Evolutionary conservation across 2,888 invertebrate genomes (phyloP).

Genomic region (Apodemia hepburni): DNA sequence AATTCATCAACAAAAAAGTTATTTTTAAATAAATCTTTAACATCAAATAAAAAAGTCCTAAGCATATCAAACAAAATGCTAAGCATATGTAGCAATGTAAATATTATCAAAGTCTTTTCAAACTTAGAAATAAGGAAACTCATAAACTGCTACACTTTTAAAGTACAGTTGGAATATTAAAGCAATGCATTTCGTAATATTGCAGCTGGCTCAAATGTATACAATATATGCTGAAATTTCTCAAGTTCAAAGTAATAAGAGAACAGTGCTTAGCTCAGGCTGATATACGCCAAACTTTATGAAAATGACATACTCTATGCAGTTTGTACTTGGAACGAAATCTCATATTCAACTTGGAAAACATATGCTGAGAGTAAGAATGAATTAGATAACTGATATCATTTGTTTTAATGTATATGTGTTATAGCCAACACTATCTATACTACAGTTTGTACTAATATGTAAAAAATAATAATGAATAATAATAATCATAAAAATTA

Average conservation of each 20-base stretch:
- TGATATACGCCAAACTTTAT: conserved; percentile 31
- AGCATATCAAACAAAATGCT: too few species aligned
- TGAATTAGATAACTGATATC: not conserved
- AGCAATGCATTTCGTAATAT: conserved; percentile 2
- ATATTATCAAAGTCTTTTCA: too few species aligned
- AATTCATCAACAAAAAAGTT: too few species aligned
- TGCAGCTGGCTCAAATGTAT: conserved; percentile 32
- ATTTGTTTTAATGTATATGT: not conserved
- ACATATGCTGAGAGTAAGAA: not conserved
- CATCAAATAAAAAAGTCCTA: too few species aligned
- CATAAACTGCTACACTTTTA: not conserved
- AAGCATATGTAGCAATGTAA: too few species aligned
- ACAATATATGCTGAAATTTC: conserved; percentile 64
- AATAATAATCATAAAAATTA: too few species aligned
- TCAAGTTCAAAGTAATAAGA: conserved; percentile 61
- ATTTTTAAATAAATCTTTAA: too few species aligned
- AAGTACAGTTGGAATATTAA: not conserved
- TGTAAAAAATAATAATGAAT: too few species aligned
- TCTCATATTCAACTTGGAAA: conserved; percentile 14
- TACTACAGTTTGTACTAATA: not conserved
- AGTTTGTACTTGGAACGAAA: conserved; percentile 17
- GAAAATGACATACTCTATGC: conserved; percentile 30
- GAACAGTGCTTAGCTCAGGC: conserved; percentile 41
- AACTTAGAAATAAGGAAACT: not conserved
- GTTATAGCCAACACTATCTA: not conserved